These are phyloP conservation scores for Pachliopta kotzebuea DNA, from an alignment of 2,888 invertebrate species.

Conservation along the genomic window DNA sequence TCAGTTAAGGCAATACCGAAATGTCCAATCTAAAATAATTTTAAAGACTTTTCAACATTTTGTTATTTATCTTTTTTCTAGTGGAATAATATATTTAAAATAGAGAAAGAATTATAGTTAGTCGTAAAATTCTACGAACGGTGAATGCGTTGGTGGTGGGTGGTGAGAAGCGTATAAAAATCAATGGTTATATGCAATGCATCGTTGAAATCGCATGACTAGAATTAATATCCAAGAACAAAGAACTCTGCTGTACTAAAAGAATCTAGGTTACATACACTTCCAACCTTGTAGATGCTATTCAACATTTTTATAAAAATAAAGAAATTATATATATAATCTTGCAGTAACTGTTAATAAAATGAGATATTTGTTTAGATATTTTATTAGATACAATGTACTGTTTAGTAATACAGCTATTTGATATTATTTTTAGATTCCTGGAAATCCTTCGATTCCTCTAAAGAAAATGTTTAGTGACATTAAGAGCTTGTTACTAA, in stretches of 20 bases:
- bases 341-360: neutral
- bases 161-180: conserved; percentile 3
- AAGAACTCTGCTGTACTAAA: conserved; percentile 23
- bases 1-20: neutral
- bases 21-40: neutral
- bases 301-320: neutral
- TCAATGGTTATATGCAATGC: conserved; percentile 21
- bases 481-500: neutral
- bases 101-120: conserved; percentile 57
- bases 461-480: no score
- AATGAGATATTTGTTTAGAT: no score
- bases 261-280: conserved; percentile 23
- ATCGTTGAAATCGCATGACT: conserved; percentile 23
- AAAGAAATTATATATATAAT: neutral
- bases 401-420: no score
- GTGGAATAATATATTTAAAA: conserved; percentile 65
- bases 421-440: no score
- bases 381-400: no score
- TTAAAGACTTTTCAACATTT: neutral
- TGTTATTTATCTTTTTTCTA: conserved; percentile 54
- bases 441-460: no score
- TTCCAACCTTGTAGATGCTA: conserved; percentile 16
- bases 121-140: conserved; percentile 50
- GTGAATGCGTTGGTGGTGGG: neutral
- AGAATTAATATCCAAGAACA: conserved; percentile 18